These are phyloP conservation scores for Romanogobio albipinnatus DNA, from an alignment of 2,113 vertebrate species.

Conservation along the genomic window DNA sequence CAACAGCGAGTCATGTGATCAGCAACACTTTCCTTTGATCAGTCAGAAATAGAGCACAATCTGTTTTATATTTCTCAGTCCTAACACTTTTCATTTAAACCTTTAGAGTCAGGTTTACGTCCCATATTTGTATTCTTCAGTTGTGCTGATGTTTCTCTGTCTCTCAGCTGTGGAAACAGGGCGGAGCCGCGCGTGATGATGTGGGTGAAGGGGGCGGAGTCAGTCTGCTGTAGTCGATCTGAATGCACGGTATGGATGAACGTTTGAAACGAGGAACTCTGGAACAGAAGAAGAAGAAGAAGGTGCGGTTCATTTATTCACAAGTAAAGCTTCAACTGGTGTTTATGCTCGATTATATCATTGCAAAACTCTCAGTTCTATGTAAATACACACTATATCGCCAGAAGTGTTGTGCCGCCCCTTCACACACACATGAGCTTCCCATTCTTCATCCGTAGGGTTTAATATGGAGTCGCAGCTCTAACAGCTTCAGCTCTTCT, in stretches of 20 bases:
- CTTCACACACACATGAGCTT: too few species aligned
- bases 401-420: too few species aligned
- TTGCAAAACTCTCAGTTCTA: too few species aligned
- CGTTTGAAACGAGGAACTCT: constrained; percentile 1
- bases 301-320: not conserved
- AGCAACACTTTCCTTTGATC: not conserved
- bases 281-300: constrained; percentile 9
- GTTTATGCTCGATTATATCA: too few species aligned
- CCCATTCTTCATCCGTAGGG: too few species aligned
- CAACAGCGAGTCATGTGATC: not conserved
- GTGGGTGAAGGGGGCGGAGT: constrained; percentile 66
- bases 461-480: too few species aligned
- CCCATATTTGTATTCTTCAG: not conserved
- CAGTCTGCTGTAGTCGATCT: constrained; percentile 57
- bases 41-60: not conserved
- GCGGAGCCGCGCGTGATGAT: constrained; percentile 60
- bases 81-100: not conserved
- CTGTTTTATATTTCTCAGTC: not conserved
- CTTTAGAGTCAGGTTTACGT: not conserved
- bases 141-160: not conserved
- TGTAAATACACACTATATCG: too few species aligned
- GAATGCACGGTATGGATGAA: constrained; percentile 33
- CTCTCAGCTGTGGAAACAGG: constrained; percentile 50
- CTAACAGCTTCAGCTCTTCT: too few species aligned
- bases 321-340: too few species aligned